Evolutionary conservation across 2,797 vertebrate species (phyloP).

Genomic region (Sebastes iracundus): DNA sequence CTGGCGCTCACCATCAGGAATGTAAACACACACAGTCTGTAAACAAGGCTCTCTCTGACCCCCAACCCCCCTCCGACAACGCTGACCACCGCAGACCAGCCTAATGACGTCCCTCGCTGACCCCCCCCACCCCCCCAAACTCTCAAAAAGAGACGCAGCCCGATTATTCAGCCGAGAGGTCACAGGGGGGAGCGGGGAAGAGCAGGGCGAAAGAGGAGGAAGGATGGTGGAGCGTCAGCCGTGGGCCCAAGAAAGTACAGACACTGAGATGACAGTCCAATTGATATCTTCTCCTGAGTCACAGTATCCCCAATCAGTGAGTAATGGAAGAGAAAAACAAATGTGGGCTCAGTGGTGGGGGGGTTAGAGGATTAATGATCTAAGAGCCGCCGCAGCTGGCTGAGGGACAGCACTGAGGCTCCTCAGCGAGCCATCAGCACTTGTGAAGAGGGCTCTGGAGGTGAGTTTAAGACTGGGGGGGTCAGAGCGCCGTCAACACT

Average conservation of each 20-base stretch:
- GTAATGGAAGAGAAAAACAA: constrained; percentile 61
- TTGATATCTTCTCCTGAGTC: constrained; percentile 43
- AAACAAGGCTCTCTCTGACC: constrained; percentile 84
- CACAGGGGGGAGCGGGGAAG: constrained; percentile 45
- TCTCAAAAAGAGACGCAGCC: constrained; percentile 62
- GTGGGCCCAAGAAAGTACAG: constrained; percentile 8
- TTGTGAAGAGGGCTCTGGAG: constrained; percentile 43
- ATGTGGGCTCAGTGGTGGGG: constrained; percentile 34
- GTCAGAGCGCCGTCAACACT: constrained; percentile 62
- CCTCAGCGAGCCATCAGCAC: constrained; percentile 51
- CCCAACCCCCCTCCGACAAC: constrained; percentile 76
- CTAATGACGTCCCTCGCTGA: constrained; percentile 78
- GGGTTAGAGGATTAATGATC: constrained; percentile 70
- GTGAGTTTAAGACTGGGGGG: constrained; percentile 53
- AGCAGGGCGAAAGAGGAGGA: constrained; percentile 42
- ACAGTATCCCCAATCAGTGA: constrained; percentile 58
- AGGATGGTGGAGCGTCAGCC: constrained; percentile 20
- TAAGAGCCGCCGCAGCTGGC: constrained; percentile 65
- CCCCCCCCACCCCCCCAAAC: constrained; percentile 48
- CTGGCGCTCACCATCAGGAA: constrained; percentile 83
- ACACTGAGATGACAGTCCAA: constrained; percentile 29
- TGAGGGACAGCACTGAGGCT: constrained; percentile 45
- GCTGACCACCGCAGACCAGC: constrained; percentile 77
- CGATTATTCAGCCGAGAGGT: constrained; percentile 70
- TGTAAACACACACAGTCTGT: constrained; percentile 87